A percentile compares a stretch with the other conserved stretches of the same genome.
Conservation (phyloP, 2,888 invertebrate genomes). For the Herminia tarsipennalis region DNA sequence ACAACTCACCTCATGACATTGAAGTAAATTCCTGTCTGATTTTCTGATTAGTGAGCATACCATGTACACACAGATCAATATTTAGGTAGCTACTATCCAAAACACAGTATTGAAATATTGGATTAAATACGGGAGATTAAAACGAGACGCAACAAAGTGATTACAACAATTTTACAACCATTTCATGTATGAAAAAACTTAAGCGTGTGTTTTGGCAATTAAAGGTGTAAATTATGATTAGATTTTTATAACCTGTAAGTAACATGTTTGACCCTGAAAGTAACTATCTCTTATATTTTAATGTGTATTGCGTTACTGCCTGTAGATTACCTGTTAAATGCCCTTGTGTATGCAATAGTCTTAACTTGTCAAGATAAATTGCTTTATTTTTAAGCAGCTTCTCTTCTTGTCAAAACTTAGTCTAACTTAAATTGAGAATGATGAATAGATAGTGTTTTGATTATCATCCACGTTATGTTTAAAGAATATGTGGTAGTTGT, state of each 20-base stretch:
- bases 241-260: constrained; percentile 21
- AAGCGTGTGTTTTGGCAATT: constrained; percentile 37
- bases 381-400: constrained; percentile 6
- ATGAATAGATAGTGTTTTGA: too few relatives aligned
- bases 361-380: constrained; percentile 6
- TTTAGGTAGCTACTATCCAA: too few relatives aligned
- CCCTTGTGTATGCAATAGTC: constrained; percentile 35
- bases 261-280: constrained; percentile 33
- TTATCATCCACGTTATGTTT: too few relatives aligned
- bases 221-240: constrained; percentile 15
- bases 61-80: too few relatives aligned
- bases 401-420: too few relatives aligned
- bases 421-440: too few relatives aligned
- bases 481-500: too few relatives aligned
- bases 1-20: too few relatives aligned
- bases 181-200: neutral
- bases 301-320: constrained; percentile 30
- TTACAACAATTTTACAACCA: constrained; percentile 1
- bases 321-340: constrained; percentile 25
- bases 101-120: too few relatives aligned
- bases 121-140: too few relatives aligned
- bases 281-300: constrained; percentile 38
- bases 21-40: too few relatives aligned
- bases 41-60: too few relatives aligned
- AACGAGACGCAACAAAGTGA: neutral